Evolutionary conservation across 1,140 invertebrate genomes (phyloP), one percentile per base, ranked within the genome.

Genomic region (Palaemon carinicauda): DNA sequence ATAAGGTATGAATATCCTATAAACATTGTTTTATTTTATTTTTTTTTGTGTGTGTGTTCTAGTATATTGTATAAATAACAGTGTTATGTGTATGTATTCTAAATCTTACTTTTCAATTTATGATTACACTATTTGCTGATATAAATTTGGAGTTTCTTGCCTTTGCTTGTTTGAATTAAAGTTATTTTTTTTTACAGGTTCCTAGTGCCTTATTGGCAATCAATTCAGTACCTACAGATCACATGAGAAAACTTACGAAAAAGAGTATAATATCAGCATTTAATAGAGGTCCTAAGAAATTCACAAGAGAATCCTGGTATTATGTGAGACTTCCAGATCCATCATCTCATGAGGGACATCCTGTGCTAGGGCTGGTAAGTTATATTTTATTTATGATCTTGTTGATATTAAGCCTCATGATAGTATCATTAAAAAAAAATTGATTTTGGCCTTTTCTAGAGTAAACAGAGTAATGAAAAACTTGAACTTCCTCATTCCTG

Each of bases 251-350:
- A 29, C 60, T 82, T 29, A 83, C 84, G 31, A 88, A 88, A 80
- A 74, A 71, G 50, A 86, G 77, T 21, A 85, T 88, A n/a, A 86
- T 85, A 24, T 77, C 33, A 52, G 81, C 75, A 27, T 88, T 73
- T 73, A 85, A 77, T 33, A 65, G 84, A 12, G 69, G 86, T 53
- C 21, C 65, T 1, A 65, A 27, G 14, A 54, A 75, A 31, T 86
- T 88, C 52, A 17, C 75, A 2, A 73, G 88, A n/a, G 82, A 88
- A 73, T 86, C 83, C 17, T 88, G 88, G 88, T 88, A 88, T 50
- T 88, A 88, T 51, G 88, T 88, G 50, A 75, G 88, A 51, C 71
- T 88, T 31, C 88, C 88, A 41, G 80, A 86, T 54, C 83, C 88
- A 10, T 50, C 73, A 24, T n/a, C 79, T 12, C 88, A 88, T 53